Conservation (phyloP, 2,113 vertebrate genomes). For the Hyperopisus bebe region DNA sequence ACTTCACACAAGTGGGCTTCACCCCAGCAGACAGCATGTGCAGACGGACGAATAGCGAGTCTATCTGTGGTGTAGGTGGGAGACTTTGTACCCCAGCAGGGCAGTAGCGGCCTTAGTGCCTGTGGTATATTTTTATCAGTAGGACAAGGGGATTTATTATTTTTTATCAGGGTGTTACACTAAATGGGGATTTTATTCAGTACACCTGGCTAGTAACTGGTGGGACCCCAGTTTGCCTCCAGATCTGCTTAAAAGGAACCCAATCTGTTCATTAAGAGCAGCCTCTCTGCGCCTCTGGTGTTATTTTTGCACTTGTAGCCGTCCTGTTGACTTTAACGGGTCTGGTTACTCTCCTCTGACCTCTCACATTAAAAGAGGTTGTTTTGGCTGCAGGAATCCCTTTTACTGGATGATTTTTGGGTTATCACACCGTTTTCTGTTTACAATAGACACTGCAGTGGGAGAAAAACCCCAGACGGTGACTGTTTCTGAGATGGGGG, state of each 20-base stretch:
- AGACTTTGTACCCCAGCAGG: neutral
- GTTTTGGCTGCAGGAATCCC: neutral
- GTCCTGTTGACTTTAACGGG: neutral
- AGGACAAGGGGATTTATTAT: neutral
- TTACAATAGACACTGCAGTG: neutral
- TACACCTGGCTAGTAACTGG: neutral
- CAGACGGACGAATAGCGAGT: neutral
- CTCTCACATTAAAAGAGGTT: neutral
- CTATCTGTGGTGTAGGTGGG: neutral
- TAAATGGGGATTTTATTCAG: neutral
- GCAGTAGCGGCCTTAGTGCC: neutral
- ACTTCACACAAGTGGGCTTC: neutral
- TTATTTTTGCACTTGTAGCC: neutral
- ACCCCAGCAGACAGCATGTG: neutral
- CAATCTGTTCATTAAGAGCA: neutral
- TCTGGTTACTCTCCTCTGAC: neutral
- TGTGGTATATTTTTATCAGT: neutral
- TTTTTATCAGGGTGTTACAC: neutral
- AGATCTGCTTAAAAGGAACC: neutral
- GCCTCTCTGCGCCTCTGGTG: neutral
- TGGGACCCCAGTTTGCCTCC: neutral
- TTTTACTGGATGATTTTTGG: neutral
- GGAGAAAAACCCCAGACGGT: neutral
- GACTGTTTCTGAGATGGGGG: neutral
- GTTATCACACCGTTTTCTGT: neutral